Evolutionary conservation across 2,113 vertebrate genomes (phyloP).

Genomic region (Syrmaticus mikado): DNA sequence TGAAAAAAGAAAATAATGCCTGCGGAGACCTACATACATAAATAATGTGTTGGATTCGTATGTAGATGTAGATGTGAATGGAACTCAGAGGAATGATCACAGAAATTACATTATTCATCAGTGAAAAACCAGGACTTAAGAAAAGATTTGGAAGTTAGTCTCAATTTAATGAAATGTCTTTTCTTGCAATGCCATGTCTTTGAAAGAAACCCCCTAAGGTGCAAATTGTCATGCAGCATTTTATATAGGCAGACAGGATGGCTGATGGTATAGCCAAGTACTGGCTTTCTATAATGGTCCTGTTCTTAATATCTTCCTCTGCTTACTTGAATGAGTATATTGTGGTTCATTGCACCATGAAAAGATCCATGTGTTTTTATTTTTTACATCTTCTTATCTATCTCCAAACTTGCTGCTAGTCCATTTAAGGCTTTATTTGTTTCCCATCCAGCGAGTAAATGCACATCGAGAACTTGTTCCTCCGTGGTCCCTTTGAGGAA

Average conservation of each 20-base stretch:
- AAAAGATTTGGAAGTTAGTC: neutral
- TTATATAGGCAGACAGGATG: neutral
- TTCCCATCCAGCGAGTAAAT: neutral
- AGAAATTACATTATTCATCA: neutral
- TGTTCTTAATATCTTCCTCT: neutral
- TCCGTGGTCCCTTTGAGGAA: neutral
- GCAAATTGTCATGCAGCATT: neutral
- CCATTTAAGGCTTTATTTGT: neutral
- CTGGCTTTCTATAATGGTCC: neutral
- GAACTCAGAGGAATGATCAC: neutral
- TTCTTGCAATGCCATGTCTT: neutral
- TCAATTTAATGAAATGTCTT: neutral
- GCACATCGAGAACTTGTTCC: neutral
- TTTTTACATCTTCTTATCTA: neutral
- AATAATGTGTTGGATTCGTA: neutral
- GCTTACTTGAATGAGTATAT: neutral
- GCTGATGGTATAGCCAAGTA: neutral
- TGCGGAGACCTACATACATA: neutral
- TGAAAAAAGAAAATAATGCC: neutral
- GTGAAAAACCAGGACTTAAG: neutral
- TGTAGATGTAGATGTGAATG: neutral
- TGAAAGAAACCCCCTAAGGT: neutral
- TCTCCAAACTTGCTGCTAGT: neutral
- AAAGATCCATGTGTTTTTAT: neutral
- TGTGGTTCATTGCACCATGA: neutral